These are phyloP conservation scores for Pagrus major DNA, from an alignment of 2,113 vertebrate species.

Conservation along the genomic window DNA sequence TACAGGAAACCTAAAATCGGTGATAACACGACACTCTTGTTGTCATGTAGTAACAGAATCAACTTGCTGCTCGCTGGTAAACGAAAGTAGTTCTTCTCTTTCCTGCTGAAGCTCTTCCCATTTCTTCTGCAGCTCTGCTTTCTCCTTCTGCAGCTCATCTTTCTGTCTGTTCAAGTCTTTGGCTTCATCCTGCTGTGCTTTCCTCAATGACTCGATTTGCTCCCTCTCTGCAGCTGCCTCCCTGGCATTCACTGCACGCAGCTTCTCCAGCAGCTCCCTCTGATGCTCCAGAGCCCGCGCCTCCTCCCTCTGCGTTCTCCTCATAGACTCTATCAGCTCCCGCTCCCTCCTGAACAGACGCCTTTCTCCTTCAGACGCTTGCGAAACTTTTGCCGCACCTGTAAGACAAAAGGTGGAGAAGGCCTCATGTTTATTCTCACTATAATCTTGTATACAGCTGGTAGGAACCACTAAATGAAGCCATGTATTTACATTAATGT, in stretches of 20 bases:
- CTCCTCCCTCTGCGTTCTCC: conserved; percentile 78
- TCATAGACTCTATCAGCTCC: conserved; percentile 78
- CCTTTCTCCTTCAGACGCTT: conserved; percentile 20
- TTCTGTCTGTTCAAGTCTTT: conserved; percentile 61
- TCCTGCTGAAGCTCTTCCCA: conserved; percentile 67
- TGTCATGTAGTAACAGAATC: background rate
- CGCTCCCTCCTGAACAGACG: conserved; percentile 65
- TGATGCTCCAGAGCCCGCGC: conserved; percentile 75
- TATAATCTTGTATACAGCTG: background rate
- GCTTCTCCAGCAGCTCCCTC: conserved; percentile 73
- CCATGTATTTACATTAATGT: background rate
- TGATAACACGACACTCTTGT: background rate
- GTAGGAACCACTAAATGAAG: background rate
- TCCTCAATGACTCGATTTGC: conserved; percentile 72
- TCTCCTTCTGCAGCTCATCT: conserved; percentile 70
- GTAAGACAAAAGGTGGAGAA: background rate
- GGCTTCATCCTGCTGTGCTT: conserved; percentile 75
- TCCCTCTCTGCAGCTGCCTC: conserved; percentile 72
- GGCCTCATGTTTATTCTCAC: background rate
- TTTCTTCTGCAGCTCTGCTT: conserved; percentile 64
- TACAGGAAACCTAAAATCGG: background rate
- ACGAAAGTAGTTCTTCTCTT: conserved; percentile 51
- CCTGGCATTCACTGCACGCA: conserved; percentile 61
- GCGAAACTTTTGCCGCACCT: conserved; percentile 17
- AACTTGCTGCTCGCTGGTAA: conserved; percentile 25